Conservation (phyloP, 1,140 invertebrate species). For the Solen grandis region DNA sequence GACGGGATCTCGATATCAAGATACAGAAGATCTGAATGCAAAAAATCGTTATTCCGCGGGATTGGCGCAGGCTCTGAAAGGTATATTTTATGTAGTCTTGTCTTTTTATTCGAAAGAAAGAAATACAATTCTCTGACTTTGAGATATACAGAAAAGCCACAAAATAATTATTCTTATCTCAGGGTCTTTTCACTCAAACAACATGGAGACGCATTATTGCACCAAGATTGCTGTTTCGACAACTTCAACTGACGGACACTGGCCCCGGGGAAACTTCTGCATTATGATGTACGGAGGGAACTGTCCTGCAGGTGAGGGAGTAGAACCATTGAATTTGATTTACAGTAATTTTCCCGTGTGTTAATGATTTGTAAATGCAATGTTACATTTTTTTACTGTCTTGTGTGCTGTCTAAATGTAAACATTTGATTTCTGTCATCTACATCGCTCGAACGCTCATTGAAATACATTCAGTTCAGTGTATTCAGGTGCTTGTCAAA, state of each 20-base stretch:
- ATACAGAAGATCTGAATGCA: slow-evolving; percentile 43
- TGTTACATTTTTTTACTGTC: no score
- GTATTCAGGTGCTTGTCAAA: no score
- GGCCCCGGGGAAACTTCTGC: no score
- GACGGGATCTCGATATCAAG: slow-evolving; percentile 56
- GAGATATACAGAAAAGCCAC: no score
- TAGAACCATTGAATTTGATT: no score
- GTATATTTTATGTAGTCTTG: background rate
- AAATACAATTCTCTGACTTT: background rate
- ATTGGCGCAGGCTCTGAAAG: slow-evolving; percentile 1
- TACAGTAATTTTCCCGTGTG: background rate
- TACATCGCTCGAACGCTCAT: no score
- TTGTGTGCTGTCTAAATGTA: background rate
- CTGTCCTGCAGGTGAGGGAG: no score
- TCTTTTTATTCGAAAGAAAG: background rate
- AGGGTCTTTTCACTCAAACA: slow-evolving; percentile 7
- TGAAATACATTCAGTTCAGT: no score
- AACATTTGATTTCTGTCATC: no score
- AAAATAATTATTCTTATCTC: background rate
- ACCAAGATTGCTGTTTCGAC: background rate
- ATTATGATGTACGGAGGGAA: no score
- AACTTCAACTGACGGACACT: background rate
- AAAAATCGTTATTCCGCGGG: slow-evolving; percentile 18
- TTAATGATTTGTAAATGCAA: no score
- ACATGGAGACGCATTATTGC: slow-evolving; percentile 9